Evolutionary conservation across 2,888 invertebrate species (phyloP), one percentile per base, ranked within the genome.

Genomic region (Eledone cirrhosa): DNA sequence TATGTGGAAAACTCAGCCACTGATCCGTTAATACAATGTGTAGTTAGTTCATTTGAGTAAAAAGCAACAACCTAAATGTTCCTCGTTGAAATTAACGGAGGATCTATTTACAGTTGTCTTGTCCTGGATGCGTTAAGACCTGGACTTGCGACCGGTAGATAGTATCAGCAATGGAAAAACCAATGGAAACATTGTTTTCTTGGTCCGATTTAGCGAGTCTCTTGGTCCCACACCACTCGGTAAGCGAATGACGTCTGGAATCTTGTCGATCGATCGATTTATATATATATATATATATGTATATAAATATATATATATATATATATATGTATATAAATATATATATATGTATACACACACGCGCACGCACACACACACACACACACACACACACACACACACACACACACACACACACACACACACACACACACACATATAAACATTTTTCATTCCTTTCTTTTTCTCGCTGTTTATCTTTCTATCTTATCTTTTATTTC

Each of bases 321-420:
- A 77, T 79, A 7, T 76, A 29, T 79, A 77, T 67, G 8, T 63
- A 77, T 47, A 67, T 41, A 47, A 16, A 63, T 24, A 79, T 22
- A 22, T 4, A 41, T 65, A 67, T 22, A 53, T 13, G 19, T 13
- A 19, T 13, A 48, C 22, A 75, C 13, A 75, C 29, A 8, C n/a
- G 22, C 8, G 14, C 33, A 59, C 24, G 59, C 31, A 19, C 14
- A 59, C 4, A 59, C 19, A 29, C 5, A 27, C 59, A 11, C 16
- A 2, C 19, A 22, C 31, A n/a, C 27, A 29, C 14, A 31, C 33
- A 24, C 74, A 78, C 31, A 69, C 78, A 78, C 72, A 78, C 48
- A 78, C 74, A 78, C 72, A 72, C 74, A 78, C 65, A 78, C 78
- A 78, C 78, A 78, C 16, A 53, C 53, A 48, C 53, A 48, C n/a